phyloP scores from a whole-genome alignment of 2,888 invertebrate species.

The Diarsia mendica region DNA sequence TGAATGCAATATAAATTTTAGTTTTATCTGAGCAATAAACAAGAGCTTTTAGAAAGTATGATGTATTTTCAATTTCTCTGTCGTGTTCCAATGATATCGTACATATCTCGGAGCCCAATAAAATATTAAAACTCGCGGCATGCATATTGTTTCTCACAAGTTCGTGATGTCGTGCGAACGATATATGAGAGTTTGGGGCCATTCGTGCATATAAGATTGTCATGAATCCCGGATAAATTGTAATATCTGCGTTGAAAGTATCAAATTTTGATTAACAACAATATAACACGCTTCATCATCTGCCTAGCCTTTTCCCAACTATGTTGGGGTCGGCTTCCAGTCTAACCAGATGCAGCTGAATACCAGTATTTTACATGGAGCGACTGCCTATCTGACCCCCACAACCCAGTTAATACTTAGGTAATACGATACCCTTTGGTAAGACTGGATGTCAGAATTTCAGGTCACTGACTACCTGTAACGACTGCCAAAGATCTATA shows the following conservation, averaged over 20 bases:
- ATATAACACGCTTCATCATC: neutral
- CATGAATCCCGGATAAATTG: constrained; percentile 55
- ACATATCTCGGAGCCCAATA: constrained; percentile 72
- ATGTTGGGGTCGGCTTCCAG: too few relatives aligned
- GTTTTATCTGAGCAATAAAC: constrained; percentile 69
- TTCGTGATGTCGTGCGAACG: constrained; percentile 60
- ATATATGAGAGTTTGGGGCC: constrained; percentile 56
- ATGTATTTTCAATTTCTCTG: constrained; percentile 73
- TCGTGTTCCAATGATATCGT: constrained; percentile 72
- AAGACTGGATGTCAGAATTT: too few relatives aligned
- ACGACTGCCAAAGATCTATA: too few relatives aligned
- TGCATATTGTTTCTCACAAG: constrained; percentile 71
- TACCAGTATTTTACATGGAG: too few relatives aligned
- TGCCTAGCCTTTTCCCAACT: too few relatives aligned
- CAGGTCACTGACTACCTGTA: too few relatives aligned
- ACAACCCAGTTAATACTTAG: too few relatives aligned
- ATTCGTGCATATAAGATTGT: constrained; percentile 60
- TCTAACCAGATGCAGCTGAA: too few relatives aligned
- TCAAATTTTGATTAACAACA: constrained; percentile 38
- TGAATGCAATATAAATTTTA: constrained; percentile 56
- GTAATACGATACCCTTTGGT: too few relatives aligned
- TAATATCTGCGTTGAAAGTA: constrained; percentile 5
- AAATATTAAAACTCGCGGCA: constrained; percentile 75
- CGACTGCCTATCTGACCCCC: too few relatives aligned
- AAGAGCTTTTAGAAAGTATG: constrained; percentile 63